phyloP scores from a whole-genome alignment of 2,888 invertebrate genomes.

The Netelia melanura region DNA sequence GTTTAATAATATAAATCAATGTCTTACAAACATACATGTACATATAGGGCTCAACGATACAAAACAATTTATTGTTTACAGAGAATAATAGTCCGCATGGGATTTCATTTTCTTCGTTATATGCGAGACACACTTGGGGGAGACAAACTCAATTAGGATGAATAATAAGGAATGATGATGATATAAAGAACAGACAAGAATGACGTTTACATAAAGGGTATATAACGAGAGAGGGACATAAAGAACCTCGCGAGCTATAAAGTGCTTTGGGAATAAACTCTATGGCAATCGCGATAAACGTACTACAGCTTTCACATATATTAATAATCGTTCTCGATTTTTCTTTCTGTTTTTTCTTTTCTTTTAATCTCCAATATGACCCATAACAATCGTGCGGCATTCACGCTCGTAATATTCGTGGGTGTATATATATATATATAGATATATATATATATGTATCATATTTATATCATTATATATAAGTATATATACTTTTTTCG shows the following conservation, averaged over 20 bases:
- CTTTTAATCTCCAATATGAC: constrained; percentile 57
- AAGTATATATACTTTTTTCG: neutral
- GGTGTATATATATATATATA: constrained; percentile 58
- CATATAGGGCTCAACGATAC: constrained; percentile 78
- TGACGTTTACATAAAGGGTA: constrained; percentile 56
- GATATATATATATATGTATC: constrained; percentile 40
- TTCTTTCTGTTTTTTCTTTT: constrained; percentile 42
- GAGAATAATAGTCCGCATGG: constrained; percentile 25
- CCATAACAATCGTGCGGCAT: constrained; percentile 67
- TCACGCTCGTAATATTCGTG: constrained; percentile 65
- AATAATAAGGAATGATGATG: constrained; percentile 16
- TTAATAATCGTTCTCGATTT: constrained; percentile 68
- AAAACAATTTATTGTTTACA: constrained; percentile 74
- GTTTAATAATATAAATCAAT: constrained; percentile 80
- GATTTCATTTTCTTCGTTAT: constrained; percentile 9
- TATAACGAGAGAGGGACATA: constrained; percentile 52
- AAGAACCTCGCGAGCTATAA: constrained; percentile 58
- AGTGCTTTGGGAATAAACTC: constrained; percentile 66
- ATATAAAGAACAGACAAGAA: constrained; percentile 45
- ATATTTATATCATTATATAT: constrained; percentile 24
- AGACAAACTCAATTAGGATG: constrained; percentile 45
- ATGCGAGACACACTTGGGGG: constrained; percentile 47
- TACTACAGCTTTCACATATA: constrained; percentile 67
- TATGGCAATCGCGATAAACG: constrained; percentile 66
- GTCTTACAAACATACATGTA: constrained; percentile 80